Evolutionary conservation across 2,797 vertebrate genomes (phyloP), one percentile per base, ranked within the genome.

Genomic region (Semotilus atromaculatus): DNA sequence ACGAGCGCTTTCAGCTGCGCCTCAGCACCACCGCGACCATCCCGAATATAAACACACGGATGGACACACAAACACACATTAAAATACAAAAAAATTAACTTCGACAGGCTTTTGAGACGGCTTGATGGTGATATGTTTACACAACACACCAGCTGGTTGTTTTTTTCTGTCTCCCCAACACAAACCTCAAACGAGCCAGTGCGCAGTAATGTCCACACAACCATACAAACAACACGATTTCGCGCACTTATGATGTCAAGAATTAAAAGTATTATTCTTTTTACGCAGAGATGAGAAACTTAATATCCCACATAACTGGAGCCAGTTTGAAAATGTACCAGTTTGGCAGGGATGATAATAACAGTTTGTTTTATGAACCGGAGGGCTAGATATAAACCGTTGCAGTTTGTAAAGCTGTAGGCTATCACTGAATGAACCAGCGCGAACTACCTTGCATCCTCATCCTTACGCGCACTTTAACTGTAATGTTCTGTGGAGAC

Each of bases 101-200:
- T 85, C 21, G 10, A 14, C 19, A 3, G 19, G 36, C 60, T 73
- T 48, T 45, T 45, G 45, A 68, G 62, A 55, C 16, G 62, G 78
- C 23, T 80, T 58, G 16, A 55, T 40, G 18, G 45, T 23, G 34
- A 73, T 74, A 18, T 82, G 74, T 81, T 82, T 74, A 77, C 36
- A 82, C 73, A 71, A 51, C 21, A 43, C 66, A 78, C 43, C 78
- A 84, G 79, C 60, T 79, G 73, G 58, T 70, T 72, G 86, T 62
- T 82, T 7, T 87, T 64, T 48, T 74, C 18, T 76, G 26, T 78
- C 45, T 36, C 36, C 36, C 45, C 73, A 79, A 71, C 51, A 76
- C 51, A 75, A 77, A 71, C 66, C 73, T 87, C 82, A 11, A 77
- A 70, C 51, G 29, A 76, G 51, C 53, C 60, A 68, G 66, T 51